Evolutionary conservation across 2,113 vertebrate genomes (phyloP).

Genomic region (Daubentonia madagascariensis): DNA sequence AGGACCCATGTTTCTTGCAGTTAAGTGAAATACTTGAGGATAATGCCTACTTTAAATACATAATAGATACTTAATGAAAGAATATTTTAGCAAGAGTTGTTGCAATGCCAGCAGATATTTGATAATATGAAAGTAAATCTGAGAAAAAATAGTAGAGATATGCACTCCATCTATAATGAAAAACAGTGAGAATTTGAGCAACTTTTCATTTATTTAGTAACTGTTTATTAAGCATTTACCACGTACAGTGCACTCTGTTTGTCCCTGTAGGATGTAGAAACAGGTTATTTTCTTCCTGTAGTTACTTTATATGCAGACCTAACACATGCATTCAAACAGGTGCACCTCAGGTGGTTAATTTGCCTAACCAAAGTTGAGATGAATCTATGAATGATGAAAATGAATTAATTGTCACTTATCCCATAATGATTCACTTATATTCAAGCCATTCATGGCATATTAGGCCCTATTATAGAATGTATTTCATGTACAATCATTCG

Average conservation of each 20-base stretch:
- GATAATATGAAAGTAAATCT: neutral
- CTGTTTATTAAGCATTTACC: neutral
- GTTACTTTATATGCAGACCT: neutral
- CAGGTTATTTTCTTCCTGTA: neutral
- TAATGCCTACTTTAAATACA: neutral
- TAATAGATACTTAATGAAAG: neutral
- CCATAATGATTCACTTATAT: conserved; percentile 57
- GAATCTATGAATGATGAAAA: conserved; percentile 53
- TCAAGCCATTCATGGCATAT: conserved; percentile 17
- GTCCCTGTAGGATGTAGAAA: neutral
- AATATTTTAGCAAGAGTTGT: neutral
- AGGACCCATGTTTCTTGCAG: neutral
- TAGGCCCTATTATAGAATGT: conserved; percentile 24
- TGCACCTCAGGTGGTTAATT: conserved; percentile 65
- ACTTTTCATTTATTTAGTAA: neutral
- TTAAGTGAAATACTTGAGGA: neutral
- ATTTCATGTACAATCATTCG: conserved; percentile 34
- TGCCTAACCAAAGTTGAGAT: conserved; percentile 38
- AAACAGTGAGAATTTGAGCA: neutral
- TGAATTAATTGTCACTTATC: conserved; percentile 70
- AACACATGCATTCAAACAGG: conserved; percentile 30
- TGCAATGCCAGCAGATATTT: neutral
- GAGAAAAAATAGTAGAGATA: neutral
- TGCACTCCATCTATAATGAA: neutral
- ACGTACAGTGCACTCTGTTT: neutral